Evolutionary conservation across 2,797 vertebrate genomes (phyloP), one percentile per base, ranked within the genome.

Genomic region (Parotocinclus haroldoi): DNA sequence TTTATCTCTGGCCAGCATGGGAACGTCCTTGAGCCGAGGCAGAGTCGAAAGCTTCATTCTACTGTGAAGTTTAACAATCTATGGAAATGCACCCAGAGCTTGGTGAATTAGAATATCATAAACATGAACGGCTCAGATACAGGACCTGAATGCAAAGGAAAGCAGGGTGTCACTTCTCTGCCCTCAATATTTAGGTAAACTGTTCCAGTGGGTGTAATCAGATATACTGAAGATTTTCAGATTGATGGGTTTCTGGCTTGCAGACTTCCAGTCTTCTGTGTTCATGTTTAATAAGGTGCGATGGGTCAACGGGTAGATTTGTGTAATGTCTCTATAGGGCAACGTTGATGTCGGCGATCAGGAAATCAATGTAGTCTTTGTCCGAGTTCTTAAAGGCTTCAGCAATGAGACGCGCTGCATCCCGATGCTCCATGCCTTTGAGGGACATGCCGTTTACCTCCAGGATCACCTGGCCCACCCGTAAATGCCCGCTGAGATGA

Each of bases 321-420:
- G 36, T 49, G 19, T 11, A 14, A 8, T 14, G 63, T 40, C 73
- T 73, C 78, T 90, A 93, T 78, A 92, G 91, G 66, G 89, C 84
- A 0, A 88, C 84, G 3, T 92, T 93, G 80, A 92, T 91, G 39
- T 98, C 94, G 1, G 91, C 84, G 75, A 98, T 93, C 79, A 96
- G 80, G 76, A 98, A 94, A 77, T 97, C 93, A 0, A 97, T 82
- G 80, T 93, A 86, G 85, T 96, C 93, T 63, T 85, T 91, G 5
- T 96, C 94, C 86, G 95, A 94, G 85, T 87, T 91, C 91, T 96
- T 96, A 75, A 96, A 98, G 73, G 96, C 96, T 81, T 97, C 95
- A 0, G 96, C 95, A 0, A 98, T 96, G 88, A 95, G 84, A 0
- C 91, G 87, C 0, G 95, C 93, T 0, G 92, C 93, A 1, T 96